Evolutionary conservation across 1,140 invertebrate genomes (phyloP).

Genomic region (Oryzaephilus surinamensis): DNA sequence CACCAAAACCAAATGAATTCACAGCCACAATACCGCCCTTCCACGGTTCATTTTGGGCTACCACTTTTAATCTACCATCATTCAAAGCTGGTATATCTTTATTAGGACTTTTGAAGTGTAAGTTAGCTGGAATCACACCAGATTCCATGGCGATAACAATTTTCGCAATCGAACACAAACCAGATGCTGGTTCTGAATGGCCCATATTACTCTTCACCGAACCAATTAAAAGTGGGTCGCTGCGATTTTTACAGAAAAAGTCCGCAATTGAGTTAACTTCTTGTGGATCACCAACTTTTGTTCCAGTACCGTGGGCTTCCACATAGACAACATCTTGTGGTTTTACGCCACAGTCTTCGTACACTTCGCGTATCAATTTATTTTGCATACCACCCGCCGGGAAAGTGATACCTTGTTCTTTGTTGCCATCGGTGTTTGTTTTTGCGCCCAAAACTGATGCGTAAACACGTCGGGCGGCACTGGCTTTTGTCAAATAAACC

Average conservation of each 20-base stretch:
- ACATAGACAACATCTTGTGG: conserved; percentile 76
- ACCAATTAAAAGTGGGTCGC: conserved; percentile 74
- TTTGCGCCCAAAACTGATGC: conserved; percentile 76
- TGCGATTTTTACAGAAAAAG: conserved; percentile 79
- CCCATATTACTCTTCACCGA: conserved; percentile 98
- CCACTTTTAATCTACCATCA: conserved; percentile 69
- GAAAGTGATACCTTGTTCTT: conserved; percentile 83
- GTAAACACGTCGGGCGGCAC: conserved; percentile 69
- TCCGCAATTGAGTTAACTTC: conserved; percentile 90
- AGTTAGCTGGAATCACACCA: conserved; percentile 76
- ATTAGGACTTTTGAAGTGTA: conserved; percentile 84
- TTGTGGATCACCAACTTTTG: conserved; percentile 88
- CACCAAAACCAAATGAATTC: conserved; percentile 97
- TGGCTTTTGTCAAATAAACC: conserved; percentile 69
- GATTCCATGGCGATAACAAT: conserved; percentile 84
- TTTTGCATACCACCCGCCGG: conserved; percentile 82
- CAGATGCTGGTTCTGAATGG: conserved; percentile 90
- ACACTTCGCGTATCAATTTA: conserved; percentile 73
- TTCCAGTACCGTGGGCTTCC: conserved; percentile 95
- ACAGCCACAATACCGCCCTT: conserved; percentile 76
- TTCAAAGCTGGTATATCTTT: conserved; percentile 74
- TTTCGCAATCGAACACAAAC: conserved; percentile 81
- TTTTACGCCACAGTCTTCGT: conserved; percentile 68
- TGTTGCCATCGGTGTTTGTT: conserved; percentile 83
- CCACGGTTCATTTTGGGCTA: conserved; percentile 68